Evolutionary conservation across 2,113 vertebrate species (phyloP).

Genomic region (Callipepla squamata): DNA sequence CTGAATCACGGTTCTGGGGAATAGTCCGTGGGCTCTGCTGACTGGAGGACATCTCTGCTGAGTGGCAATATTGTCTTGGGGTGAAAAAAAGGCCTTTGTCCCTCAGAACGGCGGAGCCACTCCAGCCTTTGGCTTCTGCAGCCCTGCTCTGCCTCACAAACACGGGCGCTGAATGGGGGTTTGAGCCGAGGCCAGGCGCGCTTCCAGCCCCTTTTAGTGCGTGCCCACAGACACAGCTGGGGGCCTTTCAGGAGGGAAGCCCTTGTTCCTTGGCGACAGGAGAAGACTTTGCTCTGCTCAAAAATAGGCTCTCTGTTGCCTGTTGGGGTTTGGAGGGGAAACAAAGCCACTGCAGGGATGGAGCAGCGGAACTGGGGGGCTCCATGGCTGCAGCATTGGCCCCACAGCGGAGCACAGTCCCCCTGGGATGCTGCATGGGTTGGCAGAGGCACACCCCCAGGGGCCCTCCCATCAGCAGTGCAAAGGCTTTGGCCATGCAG

Average conservation of each 20-base stretch:
- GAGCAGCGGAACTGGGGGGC: neutral
- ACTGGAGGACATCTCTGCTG: constrained; percentile 25
- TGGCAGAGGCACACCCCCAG: neutral
- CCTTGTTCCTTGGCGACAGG: constrained; percentile 56
- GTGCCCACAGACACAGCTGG: constrained; percentile 37
- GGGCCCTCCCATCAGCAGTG: fast-evolving
- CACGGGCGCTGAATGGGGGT: neutral
- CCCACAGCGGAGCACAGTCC: neutral
- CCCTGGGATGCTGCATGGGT: fast-evolving
- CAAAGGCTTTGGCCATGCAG: neutral
- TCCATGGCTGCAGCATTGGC: neutral
- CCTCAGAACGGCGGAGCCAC: constrained; percentile 3
- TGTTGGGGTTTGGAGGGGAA: neutral
- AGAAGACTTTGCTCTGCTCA: constrained; percentile 37
- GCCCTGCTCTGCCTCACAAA: constrained; percentile 41
- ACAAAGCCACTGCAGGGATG: neutral
- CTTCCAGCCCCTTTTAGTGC: constrained; percentile 17
- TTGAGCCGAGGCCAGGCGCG: constrained; percentile 15
- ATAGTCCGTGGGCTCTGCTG: neutral
- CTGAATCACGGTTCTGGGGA: constrained; percentile 47
- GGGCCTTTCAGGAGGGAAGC: constrained; percentile 47
- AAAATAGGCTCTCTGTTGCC: constrained; percentile 45
- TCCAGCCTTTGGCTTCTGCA: constrained; percentile 30
- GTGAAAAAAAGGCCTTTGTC: constrained; percentile 65
- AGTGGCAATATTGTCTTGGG: constrained; percentile 58